Evolutionary conservation across 2,797 vertebrate species (phyloP).

Genomic region (Lophura swinhoii): DNA sequence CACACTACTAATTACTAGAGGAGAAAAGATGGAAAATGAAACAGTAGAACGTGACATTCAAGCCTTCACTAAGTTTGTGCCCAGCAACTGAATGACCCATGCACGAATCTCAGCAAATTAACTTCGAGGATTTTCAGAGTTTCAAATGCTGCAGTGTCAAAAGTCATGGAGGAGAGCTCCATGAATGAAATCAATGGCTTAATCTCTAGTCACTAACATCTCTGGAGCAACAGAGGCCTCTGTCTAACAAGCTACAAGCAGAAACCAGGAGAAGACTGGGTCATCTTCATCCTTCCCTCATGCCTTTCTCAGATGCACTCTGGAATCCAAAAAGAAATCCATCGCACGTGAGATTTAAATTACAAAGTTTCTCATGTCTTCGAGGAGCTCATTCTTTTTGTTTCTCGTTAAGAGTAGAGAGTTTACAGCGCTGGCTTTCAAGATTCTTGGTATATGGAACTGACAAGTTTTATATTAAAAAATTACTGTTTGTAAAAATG

Average conservation of each 20-base stretch:
- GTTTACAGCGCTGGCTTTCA: background rate
- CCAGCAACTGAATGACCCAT: background rate
- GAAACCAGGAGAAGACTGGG: background rate
- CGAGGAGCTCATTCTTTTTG: background rate
- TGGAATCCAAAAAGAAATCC: background rate
- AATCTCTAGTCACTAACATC: background rate
- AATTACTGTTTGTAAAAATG: background rate
- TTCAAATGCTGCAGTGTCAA: background rate
- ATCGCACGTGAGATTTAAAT: background rate
- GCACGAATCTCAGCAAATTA: background rate
- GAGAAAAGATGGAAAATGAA: slow-evolving; percentile 55
- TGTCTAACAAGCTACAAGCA: background rate
- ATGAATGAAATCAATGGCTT: background rate
- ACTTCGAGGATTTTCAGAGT: background rate
- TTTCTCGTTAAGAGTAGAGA: background rate
- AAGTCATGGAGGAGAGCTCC: background rate
- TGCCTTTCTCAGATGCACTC: background rate
- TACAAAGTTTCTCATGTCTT: background rate
- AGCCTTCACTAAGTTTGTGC: background rate
- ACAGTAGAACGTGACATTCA: slow-evolving; percentile 10
- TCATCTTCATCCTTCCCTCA: background rate
- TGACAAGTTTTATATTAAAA: slow-evolving; percentile 1
- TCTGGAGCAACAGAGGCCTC: background rate
- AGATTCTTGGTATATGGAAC: background rate
- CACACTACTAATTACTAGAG: slow-evolving; percentile 24